Evolutionary conservation across 2,797 vertebrate species (phyloP), one percentile per base, ranked within the genome.

Genomic region (Rhynchotus rufescens): DNA sequence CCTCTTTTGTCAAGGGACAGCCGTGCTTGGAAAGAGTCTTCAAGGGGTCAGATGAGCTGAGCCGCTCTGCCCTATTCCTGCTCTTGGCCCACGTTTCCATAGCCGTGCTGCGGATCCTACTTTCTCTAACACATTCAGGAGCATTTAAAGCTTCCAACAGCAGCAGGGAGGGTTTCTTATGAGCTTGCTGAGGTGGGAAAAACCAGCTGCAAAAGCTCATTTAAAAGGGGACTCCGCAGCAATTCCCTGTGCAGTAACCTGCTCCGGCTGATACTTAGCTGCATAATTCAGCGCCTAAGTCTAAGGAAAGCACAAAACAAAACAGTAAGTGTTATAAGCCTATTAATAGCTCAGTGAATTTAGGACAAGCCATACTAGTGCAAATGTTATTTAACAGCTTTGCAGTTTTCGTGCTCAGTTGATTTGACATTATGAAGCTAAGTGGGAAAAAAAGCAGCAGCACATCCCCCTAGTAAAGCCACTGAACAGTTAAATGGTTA

Each of bases 41-140:
- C 62, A 62, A 23, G 59, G 66, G 66, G 54, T 94, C 89, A 72
- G 68, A 93, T 92, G 87, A 90, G 66, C 51, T 95, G 28, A 73
- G 90, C 64, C 66, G 56, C 71, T 89, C 75, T 84, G 85, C 85
- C 86, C 79, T 89, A 52, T 76, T 95, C 80, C 76, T 87, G 56
- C 28, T 76, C 47, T 59, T 67, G 28, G n/a, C 30, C 30, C 79
- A 15, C 8, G 19, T 4, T 93, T 75, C 82, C 62, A 83, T 10
- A 67, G 56, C 65, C 21, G 56, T 5, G 4, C 47, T 83, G 60
- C 11, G 6, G 20, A 56, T 11, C 3, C 8, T 62, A 20, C 45
- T 79, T 59, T 72, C 82, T 71, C 76, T 38, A 86, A 60, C 17
- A n/a, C 45, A 84, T 11, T 65, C 17, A n/a, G n/a, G 19, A 40